Evolutionary conservation across 1,140 invertebrate species (phyloP), one percentile per base, ranked within the genome.

Genomic region (Lerema accius): DNA sequence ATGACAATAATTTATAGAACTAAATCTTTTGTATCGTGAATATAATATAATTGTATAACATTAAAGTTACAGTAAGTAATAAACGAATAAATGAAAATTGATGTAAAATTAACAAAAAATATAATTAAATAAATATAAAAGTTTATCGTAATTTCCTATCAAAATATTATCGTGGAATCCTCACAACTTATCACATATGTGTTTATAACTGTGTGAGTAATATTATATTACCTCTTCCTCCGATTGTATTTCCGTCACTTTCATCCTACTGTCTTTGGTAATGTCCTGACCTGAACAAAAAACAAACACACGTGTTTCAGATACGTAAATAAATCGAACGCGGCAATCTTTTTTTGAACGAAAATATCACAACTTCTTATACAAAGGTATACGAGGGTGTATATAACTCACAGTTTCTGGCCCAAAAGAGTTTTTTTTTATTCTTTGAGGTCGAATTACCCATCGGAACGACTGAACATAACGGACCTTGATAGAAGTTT

Each of bases 251-350:
- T 91, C 91, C n/a, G 84, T 88, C 63, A 92, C 87, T 84, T 90
- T 90, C 79, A 91, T 86, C 79, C 89, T 84, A 65, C 83, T 90
- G 62, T 91, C 89, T 81, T 90, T 90, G 67, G 83, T 90, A 84
- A 93, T 80, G 91, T 94, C 87, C 92, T 94, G 69, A 92, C 82
- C 93, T 94, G 76, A 69, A 91, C 89, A 78, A 75, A 87, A 79
- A 75, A 78, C 35, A 69, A 46, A 73, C 56, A 76, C 69, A 81
- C 68, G 69, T 2, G 76, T 71, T 72, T 73, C 50, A 77, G 65
- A 70, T 61, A 71, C 65, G 70, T 72, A 82, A 82, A 85, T 78
- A 83, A 80, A 86, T 51, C 63, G 50, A 53, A 50, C 60, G 39
- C 16, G 61, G 55, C 39, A 53, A 53, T 23, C 19, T 19, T 23